Evolutionary conservation across 2,888 invertebrate species (phyloP).

Genomic region (Morinoia aosen): DNA sequence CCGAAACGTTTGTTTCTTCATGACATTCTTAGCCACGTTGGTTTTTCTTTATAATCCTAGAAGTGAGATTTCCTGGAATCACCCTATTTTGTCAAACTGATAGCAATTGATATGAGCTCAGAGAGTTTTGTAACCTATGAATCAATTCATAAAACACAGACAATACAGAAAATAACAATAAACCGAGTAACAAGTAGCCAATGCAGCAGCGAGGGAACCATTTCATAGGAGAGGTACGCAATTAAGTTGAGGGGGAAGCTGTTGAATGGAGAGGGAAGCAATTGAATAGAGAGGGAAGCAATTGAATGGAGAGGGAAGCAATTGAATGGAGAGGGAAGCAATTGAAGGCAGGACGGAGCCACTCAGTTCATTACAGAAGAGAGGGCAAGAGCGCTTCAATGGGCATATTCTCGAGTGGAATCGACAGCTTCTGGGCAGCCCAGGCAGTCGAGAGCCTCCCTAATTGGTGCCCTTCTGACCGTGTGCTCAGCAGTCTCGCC

Average conservation of each 20-base stretch:
- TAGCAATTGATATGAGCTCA: background rate
- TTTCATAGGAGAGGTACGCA: background rate
- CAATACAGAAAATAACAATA: background rate
- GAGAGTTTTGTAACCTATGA: background rate
- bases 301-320: background rate
- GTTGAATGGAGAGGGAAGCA: conserved; percentile 3
- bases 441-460: background rate
- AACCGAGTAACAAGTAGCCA: background rate
- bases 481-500: background rate
- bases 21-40: too few relatives aligned
- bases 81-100: background rate
- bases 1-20: too few relatives aligned
- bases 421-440: background rate
- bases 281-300: background rate
- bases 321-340: background rate
- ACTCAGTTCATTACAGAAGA: background rate
- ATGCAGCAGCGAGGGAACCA: background rate
- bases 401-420: background rate
- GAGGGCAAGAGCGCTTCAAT: background rate
- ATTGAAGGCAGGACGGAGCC: background rate
- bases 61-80: too few relatives aligned
- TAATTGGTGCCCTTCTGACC: background rate
- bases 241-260: background rate
- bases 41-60: too few relatives aligned
- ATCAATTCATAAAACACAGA: background rate